Conservation (phyloP, 2,797 vertebrate species). For the Fistularia tabacaria region DNA sequence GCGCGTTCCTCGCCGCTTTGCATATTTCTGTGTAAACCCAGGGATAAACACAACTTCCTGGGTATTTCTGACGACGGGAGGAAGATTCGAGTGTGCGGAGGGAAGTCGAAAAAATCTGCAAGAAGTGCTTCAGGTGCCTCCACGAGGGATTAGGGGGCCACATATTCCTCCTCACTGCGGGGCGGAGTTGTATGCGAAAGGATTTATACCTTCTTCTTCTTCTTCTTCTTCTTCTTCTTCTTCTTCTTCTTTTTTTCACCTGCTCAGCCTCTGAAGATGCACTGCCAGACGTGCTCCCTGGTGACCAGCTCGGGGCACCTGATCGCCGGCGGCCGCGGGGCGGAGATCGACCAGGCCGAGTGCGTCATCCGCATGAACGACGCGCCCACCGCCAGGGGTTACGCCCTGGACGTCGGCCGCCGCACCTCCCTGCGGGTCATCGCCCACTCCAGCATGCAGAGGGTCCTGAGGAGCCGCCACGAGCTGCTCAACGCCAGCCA, state of each 20-base stretch:
- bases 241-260: background rate
- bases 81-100: background rate
- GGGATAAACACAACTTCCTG: conserved; percentile 33
- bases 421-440: conserved; percentile 92
- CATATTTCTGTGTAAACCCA: conserved; percentile 37
- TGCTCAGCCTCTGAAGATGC: conserved; percentile 88
- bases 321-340: conserved; percentile 79
- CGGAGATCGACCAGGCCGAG: conserved; percentile 86
- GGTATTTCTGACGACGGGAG: conserved; percentile 20
- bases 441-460: conserved; percentile 95
- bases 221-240: background rate
- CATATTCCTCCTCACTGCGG: conserved; percentile 2
- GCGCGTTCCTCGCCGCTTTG: conserved; percentile 45
- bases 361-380: conserved; percentile 99
- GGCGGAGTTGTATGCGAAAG: no score
- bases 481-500: conserved; percentile 92
- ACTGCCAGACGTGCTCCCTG: conserved; percentile 87
- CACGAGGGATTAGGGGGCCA: conserved; percentile 5
- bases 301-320: conserved; percentile 97
- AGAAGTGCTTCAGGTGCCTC: conserved; percentile 10
- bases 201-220: conserved; percentile 3
- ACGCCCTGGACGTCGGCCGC: conserved; percentile 82
- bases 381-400: conserved; percentile 82
- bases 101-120: no score
- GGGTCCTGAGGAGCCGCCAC: conserved; percentile 86